Evolutionary conservation across 1,140 invertebrate genomes (phyloP).

Genomic region (Drosophila cardini): DNA sequence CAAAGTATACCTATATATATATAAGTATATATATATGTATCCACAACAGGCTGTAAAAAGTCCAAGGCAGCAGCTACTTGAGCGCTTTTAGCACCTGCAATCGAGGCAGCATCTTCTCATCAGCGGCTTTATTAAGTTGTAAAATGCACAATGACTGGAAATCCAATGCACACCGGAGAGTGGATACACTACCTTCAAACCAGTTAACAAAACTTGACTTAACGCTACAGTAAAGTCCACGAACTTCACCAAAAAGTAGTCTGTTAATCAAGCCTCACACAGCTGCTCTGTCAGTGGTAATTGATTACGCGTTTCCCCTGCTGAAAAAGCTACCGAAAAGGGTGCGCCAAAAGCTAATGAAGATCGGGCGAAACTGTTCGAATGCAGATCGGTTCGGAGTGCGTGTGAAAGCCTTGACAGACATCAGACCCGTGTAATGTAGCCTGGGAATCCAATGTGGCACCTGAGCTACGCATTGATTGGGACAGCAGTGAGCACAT

Average conservation of each 20-base stretch:
- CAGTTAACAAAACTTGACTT: neutral
- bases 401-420: constrained; percentile 45
- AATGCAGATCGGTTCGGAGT: constrained; percentile 29
- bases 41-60: constrained; percentile 34
- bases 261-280: constrained; percentile 28
- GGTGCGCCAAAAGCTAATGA: constrained; percentile 1
- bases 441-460: constrained; percentile 42
- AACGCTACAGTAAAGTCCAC: neutral
- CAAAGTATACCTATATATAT: constrained; percentile 26
- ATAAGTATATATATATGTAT: too few species aligned
- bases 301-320: constrained; percentile 40
- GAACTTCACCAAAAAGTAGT: neutral
- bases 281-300: constrained; percentile 45
- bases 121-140: constrained; percentile 50
- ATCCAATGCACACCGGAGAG: constrained; percentile 16
- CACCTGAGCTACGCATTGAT: constrained; percentile 55
- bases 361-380: constrained; percentile 2
- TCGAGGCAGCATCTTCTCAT: constrained; percentile 38
- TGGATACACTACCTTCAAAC: constrained; percentile 14
- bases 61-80: constrained; percentile 34
- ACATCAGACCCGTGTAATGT: neutral
- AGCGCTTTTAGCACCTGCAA: constrained; percentile 58
- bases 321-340: constrained; percentile 12
- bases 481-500: constrained; percentile 27
- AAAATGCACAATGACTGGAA: constrained; percentile 36